Evolutionary conservation across 2,888 invertebrate genomes (phyloP), one percentile per base, ranked within the genome.

Genomic region (Drosophila meridiana): DNA sequence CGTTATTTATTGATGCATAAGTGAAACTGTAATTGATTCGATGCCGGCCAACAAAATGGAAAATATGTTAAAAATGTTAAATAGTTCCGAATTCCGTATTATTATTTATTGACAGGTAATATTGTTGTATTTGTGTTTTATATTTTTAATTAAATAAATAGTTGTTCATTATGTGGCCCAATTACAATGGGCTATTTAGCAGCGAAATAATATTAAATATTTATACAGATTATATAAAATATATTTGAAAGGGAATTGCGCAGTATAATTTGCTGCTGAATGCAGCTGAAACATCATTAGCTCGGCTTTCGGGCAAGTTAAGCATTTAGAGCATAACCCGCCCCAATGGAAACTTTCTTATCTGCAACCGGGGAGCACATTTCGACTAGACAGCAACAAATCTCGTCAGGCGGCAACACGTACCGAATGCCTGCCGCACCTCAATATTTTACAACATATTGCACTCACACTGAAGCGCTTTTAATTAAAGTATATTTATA

Each of bases 401-500:
- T 78, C 56, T 53, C 60, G 60, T 79, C 72, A 75, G 55, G 60
- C 45, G 59, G 78, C 79, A 78, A 71, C 77, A 79, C 79, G 79
- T 75, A 61, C 71, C 71, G 38, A 50, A 42, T 66, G 61, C 47
- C 58, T 48, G 13, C 55, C 40, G 52, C 40, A 36, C 59, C 74
- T 88, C 74, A 76, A 89, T 87, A 85, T 86, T 89, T 89, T 89
- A 87, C 78, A 89, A 80, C 84, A 87, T 82, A 86, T 89, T 89
- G 76, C 78, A 60, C 69, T 80, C 83, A 73, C 73, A 76, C 63
- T 55, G 72, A 65, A 69, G 52, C 67, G 73, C 83, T 89, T 86
- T 86, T 89, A 86, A 89, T 86, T 89, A 89, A 86, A 86, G 87
- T 85, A 82, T 85, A 89, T 85, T 87, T 85, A 87, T 87, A 87